Conservation (phyloP, 2,113 vertebrate species). For the Triplophysa rosa region DNA sequence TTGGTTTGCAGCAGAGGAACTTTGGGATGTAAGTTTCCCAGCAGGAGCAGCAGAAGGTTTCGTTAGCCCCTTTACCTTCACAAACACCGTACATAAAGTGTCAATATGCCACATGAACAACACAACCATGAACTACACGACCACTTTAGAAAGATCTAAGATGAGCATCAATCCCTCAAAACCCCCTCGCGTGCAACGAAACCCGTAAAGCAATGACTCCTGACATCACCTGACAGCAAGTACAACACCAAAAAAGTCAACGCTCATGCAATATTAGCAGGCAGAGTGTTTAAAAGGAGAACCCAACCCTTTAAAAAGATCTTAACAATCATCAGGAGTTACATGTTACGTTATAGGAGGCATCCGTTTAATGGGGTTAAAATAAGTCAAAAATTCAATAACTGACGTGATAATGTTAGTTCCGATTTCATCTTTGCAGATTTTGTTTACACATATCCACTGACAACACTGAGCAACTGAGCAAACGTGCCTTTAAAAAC, state of each 20-base stretch:
- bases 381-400: not conserved
- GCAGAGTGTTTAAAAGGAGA: no score
- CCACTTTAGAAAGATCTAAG: constrained; percentile 39
- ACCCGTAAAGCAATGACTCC: not conserved
- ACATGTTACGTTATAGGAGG: not conserved
- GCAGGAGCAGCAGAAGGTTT: constrained; percentile 50
- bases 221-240: not conserved
- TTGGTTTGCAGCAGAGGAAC: constrained; percentile 50
- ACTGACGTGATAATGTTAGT: not conserved
- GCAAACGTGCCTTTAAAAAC: constrained; percentile 47
- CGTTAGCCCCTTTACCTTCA: constrained; percentile 65
- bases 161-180: not conserved
- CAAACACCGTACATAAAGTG: constrained; percentile 40
- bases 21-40: constrained; percentile 54
- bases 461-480: not conserved
- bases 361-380: not conserved
- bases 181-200: not conserved
- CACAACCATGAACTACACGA: constrained; percentile 23
- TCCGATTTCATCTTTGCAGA: not conserved
- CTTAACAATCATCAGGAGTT: not conserved
- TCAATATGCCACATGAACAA: constrained; percentile 18
- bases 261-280: no score
- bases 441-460: not conserved
- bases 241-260: no score
- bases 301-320: no score